Conservation (phyloP, 2,888 invertebrate genomes). For the Epinotia demarniana region DNA sequence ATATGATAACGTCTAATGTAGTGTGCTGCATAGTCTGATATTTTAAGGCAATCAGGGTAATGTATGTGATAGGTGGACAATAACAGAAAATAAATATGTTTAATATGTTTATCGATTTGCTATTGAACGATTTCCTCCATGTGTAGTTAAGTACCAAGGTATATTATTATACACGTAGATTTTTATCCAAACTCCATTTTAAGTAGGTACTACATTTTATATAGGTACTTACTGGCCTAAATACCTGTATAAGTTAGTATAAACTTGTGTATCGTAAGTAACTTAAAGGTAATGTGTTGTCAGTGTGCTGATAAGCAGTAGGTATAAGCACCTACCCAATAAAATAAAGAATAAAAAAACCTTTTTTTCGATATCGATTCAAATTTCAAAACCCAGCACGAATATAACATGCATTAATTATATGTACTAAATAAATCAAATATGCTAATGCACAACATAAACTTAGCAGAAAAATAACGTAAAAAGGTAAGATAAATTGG, state of each 20-base stretch:
- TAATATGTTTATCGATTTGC: no score
- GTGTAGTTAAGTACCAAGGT: no score
- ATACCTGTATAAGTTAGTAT: background rate
- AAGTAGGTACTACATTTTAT: no score
- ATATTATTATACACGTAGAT: no score
- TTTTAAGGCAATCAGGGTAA: background rate
- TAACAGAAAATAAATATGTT: no score
- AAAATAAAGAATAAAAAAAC: background rate
- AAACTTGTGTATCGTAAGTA: background rate
- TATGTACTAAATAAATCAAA: slow-evolving; percentile 5
- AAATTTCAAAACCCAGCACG: background rate
- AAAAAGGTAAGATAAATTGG: slow-evolving; percentile 39
- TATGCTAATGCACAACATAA: slow-evolving; percentile 39
- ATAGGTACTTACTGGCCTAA: background rate
- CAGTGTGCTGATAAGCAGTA: background rate
- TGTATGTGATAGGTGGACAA: no score
- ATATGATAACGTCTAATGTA: no score
- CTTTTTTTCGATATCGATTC: background rate
- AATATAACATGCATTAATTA: background rate
- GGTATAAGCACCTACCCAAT: background rate
- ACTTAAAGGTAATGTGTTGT: background rate
- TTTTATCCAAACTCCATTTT: no score
- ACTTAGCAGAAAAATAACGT: slow-evolving; percentile 39
- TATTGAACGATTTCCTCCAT: no score
- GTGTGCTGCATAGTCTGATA: background rate